Base-by-base conservation (phyloP, 2,888 invertebrate genomes). In the Rapana venosa region DNA sequence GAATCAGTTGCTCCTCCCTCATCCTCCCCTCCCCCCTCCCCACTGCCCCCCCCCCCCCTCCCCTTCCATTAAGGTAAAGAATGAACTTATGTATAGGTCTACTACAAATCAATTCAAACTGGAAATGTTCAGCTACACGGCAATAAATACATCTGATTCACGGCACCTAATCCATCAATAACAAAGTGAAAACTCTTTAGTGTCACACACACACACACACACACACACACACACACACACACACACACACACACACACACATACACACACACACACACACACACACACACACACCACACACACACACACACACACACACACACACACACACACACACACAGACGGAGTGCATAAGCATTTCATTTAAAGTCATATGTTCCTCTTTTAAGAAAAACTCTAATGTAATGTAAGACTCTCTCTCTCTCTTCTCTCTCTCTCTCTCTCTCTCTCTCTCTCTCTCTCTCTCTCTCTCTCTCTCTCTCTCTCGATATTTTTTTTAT, bases 191-290 rank as follows among this genome's bases (percentile, higher is more conserved):
- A n/a, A n/a, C 77, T 17, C 4, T n/a, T 30, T 30, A 77, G 11
- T 30, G 22, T n/a, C 11, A 77, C 22, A 22, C 77, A 77, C 77
- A n/a, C 77, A 77, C 77, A 77, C 11, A n/a, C n/a, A 77, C 77
- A 77, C 77, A 79, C 79, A 79, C 8, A 6, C 32, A 22, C 17
- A 35, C 79, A 79, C 79, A 35, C 35, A 35, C 79, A 79, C 79
- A 79, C 79, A 79, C 79, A 79, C 79, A 79, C 79, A 79, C 79
- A 35, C 79, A 79, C 79, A 35, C 79, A 35, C 79, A 35, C 79
- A 79, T 35, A 35, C 79, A 79, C 79, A 79, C 79, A 79, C 79
- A 79, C 79, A 79, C 79, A 79, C 79, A 79, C 79, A 79, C 79
- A 35, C 79, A 79, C 6, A 35, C 79, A 79, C 30, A 79, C 79